Evolutionary conservation across 1,140 invertebrate genomes (phyloP), one percentile per base, ranked within the genome.

Genomic region (Euura saliciscinereae): DNA sequence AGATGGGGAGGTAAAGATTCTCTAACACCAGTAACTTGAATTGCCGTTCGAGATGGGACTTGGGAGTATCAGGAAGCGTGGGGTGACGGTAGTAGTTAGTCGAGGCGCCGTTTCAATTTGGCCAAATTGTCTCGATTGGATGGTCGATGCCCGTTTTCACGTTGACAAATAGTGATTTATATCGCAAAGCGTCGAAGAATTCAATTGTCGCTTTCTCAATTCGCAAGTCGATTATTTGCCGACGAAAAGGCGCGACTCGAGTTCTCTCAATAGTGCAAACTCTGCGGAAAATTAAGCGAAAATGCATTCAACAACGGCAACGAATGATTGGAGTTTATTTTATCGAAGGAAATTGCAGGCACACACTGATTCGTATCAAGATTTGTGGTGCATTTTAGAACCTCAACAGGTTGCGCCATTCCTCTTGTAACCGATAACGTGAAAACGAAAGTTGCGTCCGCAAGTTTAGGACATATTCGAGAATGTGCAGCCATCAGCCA

Each of bases 401-500:
- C 76, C 66, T 80, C 79, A 80, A 80, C 79, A 80, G 79, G 79
- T 80, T 77, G 79, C 77, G 78, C 78, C 71, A 78, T 59, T 59
- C 51, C 3, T 59, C 76, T 77, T 67, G 46, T 59, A 28, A 65
- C 43, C 51, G 73, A 78, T 76, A 78, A 76, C 73, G 73, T 6
- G 51, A 59, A 59, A 59, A 11, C 51, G 10, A n/a, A 59, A n/a
- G 6, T n/a, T 59, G 8, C 3, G 6, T n/a, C 13, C 13, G 51
- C 5, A n/a, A 59, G 13, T 59, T 59, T n/a, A 59, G 13, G 51
- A n/a, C 28, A 6, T 6, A 11, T 8, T 11, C 3, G 51, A 4
- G 3, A 28, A 28, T 28, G 28, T 28, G 28, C 28, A 28, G 28
- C 28, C 28, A 28, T 28, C 28, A 28, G 28, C 28, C 28, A 28